A percentile compares a stretch with the other conserved stretches of the same genome.
These are phyloP conservation scores for Athene noctua DNA, from an alignment of 2,113 vertebrate genomes.

Conservation along the genomic window DNA sequence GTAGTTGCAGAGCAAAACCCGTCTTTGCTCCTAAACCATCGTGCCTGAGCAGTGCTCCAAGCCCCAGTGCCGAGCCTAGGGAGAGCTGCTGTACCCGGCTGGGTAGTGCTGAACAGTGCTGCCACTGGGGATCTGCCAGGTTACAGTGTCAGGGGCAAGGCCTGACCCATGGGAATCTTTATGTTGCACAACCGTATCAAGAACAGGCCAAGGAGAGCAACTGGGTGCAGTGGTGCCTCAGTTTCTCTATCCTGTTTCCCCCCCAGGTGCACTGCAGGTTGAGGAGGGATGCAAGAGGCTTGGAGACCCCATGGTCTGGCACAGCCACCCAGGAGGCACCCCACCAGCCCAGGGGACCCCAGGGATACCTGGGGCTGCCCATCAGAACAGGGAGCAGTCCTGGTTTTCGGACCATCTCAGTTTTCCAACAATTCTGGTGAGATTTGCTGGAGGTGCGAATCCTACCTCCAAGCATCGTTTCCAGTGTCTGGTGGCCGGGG, in stretches of 20 bases:
- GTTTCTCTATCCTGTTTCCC: neutral
- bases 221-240: neutral
- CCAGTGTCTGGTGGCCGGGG: neutral
- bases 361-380: neutral
- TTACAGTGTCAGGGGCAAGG: neutral
- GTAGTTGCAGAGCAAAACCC: neutral
- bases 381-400: neutral
- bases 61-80: accelerated
- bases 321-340: neutral
- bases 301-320: neutral
- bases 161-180: neutral
- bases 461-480: neutral
- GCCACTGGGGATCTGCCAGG: neutral
- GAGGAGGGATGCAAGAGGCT: neutral
- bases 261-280: accelerated
- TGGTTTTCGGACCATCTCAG: neutral
- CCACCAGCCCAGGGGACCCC: neutral
- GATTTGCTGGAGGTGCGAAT: neutral
- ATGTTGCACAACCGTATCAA: no score
- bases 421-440: neutral
- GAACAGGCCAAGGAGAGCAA: neutral
- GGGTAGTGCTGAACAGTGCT: neutral
- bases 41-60: neutral
- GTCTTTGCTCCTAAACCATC: neutral
- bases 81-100: neutral